phyloP scores from a whole-genome alignment of 2,888 invertebrate genomes.

The Lithophane socia region DNA sequence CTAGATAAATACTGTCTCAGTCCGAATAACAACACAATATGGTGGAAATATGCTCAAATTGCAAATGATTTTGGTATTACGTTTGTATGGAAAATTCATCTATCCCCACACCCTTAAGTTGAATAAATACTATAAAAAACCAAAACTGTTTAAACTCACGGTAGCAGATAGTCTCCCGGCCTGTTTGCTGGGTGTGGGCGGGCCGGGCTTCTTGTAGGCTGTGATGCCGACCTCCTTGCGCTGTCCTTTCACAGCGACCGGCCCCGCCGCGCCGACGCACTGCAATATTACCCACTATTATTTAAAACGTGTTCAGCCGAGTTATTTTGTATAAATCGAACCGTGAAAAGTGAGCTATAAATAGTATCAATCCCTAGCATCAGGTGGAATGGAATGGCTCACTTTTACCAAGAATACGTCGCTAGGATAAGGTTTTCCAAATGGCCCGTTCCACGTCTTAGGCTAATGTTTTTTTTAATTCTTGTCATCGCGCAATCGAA shows the following conservation, averaged over 20 bases:
- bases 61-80: too few relatives aligned
- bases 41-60: too few relatives aligned
- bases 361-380: too few relatives aligned
- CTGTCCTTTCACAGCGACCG: constrained; percentile 75
- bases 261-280: constrained; percentile 70
- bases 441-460: neutral
- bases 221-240: constrained; percentile 92
- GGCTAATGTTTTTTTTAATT: neutral
- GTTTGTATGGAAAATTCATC: too few relatives aligned
- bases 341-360: too few relatives aligned
- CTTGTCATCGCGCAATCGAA: neutral
- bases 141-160: constrained; percentile 80
- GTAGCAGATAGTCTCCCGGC: constrained; percentile 93
- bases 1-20: too few relatives aligned
- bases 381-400: too few relatives aligned
- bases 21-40: too few relatives aligned
- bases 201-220: constrained; percentile 96
- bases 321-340: neutral
- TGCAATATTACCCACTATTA: constrained; percentile 27
- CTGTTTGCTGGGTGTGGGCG: constrained; percentile 96
- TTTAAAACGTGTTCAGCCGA: neutral
- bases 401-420: neutral
- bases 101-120: too few relatives aligned
- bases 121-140: neutral
- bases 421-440: neutral